Conservation (phyloP, 1,140 invertebrate species). For the Cydia strobilella region DNA sequence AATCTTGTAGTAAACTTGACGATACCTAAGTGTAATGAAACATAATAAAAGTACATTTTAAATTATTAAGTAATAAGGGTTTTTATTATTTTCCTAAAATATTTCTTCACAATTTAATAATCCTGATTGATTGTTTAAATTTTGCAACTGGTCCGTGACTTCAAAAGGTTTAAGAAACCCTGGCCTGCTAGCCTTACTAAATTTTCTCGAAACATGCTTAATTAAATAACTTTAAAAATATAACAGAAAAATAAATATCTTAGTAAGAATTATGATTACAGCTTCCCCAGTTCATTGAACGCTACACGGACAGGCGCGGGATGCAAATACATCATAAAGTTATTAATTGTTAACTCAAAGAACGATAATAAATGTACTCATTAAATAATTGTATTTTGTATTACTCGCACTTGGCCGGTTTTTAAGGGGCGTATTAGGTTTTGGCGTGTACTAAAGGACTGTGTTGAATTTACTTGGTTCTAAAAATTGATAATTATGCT, state of each 20-base stretch:
- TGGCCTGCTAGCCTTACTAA: not conserved
- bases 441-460: not conserved
- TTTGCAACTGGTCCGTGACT: too few relatives aligned
- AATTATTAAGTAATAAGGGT: too few relatives aligned
- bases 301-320: not conserved
- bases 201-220: not conserved
- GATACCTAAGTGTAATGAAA: too few relatives aligned
- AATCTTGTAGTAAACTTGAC: too few relatives aligned
- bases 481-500: not conserved
- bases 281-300: conserved; percentile 19
- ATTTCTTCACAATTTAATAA: too few relatives aligned
- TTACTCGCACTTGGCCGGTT: too few relatives aligned
- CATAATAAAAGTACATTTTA: too few relatives aligned
- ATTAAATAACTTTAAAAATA: not conserved
- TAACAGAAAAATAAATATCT: conserved; percentile 33
- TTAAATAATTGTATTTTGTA: conserved; percentile 14
- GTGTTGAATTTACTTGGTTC: not conserved
- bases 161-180: too few relatives aligned
- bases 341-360: conserved; percentile 25
- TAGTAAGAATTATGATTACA: not conserved
- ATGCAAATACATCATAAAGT: conserved; percentile 21
- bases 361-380: conserved; percentile 10
- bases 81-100: too few relatives aligned
- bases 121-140: too few relatives aligned
- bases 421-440: conserved; percentile 1